Evolutionary conservation across 1,140 invertebrate genomes (phyloP).

Genomic region (Globodera ellingtonae): DNA sequence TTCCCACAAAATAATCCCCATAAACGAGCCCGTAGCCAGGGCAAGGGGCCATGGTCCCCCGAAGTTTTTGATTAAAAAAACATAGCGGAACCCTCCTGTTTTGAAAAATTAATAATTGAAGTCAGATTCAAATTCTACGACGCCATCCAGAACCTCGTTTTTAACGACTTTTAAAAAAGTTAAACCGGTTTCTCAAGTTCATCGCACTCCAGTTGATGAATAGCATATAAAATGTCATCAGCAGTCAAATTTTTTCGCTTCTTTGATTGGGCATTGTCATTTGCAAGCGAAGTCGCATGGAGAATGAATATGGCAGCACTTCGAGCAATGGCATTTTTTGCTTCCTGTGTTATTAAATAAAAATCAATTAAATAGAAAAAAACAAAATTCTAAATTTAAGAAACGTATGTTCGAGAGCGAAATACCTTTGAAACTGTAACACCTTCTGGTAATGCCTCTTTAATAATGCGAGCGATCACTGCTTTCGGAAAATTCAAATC

Average conservation of each 20-base stretch:
- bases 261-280: slow-evolving; percentile 34
- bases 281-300: slow-evolving; percentile 33
- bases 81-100: too few species aligned
- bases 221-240: slow-evolving; percentile 38
- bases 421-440: slow-evolving; percentile 33
- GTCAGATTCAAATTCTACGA: too few species aligned
- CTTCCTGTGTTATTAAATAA: slow-evolving; percentile 32
- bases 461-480: slow-evolving; percentile 32
- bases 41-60: too few species aligned
- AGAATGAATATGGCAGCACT: slow-evolving; percentile 38
- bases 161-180: too few species aligned
- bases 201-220: slow-evolving; percentile 31
- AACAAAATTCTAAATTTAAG: not conserved
- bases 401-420: slow-evolving; percentile 16
- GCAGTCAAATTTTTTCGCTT: slow-evolving; percentile 41
- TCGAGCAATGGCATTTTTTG: slow-evolving; percentile 38
- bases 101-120: too few species aligned
- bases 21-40: too few species aligned
- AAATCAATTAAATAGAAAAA: not conserved
- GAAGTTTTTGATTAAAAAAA: too few species aligned
- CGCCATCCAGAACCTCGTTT: too few species aligned
- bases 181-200: slow-evolving; percentile 35
- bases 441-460: slow-evolving; percentile 30
- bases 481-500: slow-evolving; percentile 37
- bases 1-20: too few species aligned